phyloP scores from a whole-genome alignment of 1,140 invertebrate species.

The Oncopodura yosiiana region DNA sequence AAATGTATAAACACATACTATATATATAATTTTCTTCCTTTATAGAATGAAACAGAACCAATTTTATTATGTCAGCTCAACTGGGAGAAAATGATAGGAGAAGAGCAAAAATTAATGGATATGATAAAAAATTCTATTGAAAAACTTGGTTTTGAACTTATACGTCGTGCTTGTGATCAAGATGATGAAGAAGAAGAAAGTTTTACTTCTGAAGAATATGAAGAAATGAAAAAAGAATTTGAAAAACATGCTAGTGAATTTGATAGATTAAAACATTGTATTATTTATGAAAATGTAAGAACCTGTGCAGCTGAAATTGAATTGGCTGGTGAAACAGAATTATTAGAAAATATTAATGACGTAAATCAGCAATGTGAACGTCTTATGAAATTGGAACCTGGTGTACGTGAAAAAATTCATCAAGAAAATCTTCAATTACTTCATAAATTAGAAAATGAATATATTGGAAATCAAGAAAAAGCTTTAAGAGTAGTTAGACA shows the following conservation, averaged over 20 bases:
- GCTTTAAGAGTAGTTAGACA: not conserved
- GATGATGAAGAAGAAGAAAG: not conserved
- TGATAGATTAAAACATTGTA: constrained; percentile 24
- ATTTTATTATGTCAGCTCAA: constrained; percentile 4
- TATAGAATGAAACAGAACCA: not conserved
- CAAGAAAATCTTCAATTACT: too few species aligned
- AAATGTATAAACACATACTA: too few species aligned
- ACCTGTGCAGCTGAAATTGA: constrained; percentile 1
- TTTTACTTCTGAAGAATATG: not conserved
- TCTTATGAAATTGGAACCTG: not conserved
- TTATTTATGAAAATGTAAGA: constrained; percentile 19
- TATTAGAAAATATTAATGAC: not conserved
- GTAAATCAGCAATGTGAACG: not conserved
- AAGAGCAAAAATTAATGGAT: constrained; percentile 14
- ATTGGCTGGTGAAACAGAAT: not conserved
- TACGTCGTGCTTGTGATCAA: constrained; percentile 2
- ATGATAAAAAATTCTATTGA: constrained; percentile 13
- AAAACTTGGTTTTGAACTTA: constrained; percentile 10
- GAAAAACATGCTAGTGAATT: constrained; percentile 17
- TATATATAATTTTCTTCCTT: too few species aligned
- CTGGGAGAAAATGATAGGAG: constrained; percentile 5
- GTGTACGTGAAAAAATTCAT: not conserved
- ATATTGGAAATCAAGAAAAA: not conserved
- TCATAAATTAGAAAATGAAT: not conserved
- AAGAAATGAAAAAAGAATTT: constrained; percentile 12